These are phyloP conservation scores for Euplagia quadripunctaria DNA, from an alignment of 2,888 invertebrate species.

Conservation along the genomic window DNA sequence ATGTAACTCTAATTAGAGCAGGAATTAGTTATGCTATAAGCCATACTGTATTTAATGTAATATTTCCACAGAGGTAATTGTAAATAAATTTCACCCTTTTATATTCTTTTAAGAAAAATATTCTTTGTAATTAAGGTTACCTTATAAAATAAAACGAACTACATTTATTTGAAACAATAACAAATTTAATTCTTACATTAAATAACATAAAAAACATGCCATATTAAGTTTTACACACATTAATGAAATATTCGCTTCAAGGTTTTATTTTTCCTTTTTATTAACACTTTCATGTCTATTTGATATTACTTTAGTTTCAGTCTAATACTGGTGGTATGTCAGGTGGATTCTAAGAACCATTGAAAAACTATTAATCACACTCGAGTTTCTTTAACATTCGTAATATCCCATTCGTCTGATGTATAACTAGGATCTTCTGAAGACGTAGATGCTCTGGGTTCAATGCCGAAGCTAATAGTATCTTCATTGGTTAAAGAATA, in stretches of 20 bases:
- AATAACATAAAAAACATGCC: no score
- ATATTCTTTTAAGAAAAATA: no score
- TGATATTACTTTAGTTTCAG: neutral
- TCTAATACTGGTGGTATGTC: conserved; percentile 1
- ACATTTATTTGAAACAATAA: neutral
- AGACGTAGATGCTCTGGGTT: conserved; percentile 43
- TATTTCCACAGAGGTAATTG: no score
- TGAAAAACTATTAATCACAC: conserved; percentile 52
- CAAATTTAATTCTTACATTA: neutral
- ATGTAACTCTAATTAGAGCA: no score
- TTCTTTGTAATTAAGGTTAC: no score
- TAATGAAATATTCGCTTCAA: no score
- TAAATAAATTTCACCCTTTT: no score
- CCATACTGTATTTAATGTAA: no score
- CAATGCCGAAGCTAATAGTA: neutral
- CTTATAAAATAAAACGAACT: neutral
- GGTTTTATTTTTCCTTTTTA: no score
- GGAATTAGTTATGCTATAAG: no score
- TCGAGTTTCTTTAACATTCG: conserved; percentile 70
- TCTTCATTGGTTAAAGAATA: conserved; percentile 9
- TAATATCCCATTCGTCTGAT: conserved; percentile 48
- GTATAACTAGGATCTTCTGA: conserved; percentile 55
- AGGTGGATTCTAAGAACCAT: neutral
- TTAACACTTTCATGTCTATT: no score
- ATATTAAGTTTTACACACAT: no score